A percentile compares a stretch with the other conserved stretches of the same genome.
phyloP scores from a whole-genome alignment of 2,888 invertebrate genomes.

The Dolichomitus sp. region DNA sequence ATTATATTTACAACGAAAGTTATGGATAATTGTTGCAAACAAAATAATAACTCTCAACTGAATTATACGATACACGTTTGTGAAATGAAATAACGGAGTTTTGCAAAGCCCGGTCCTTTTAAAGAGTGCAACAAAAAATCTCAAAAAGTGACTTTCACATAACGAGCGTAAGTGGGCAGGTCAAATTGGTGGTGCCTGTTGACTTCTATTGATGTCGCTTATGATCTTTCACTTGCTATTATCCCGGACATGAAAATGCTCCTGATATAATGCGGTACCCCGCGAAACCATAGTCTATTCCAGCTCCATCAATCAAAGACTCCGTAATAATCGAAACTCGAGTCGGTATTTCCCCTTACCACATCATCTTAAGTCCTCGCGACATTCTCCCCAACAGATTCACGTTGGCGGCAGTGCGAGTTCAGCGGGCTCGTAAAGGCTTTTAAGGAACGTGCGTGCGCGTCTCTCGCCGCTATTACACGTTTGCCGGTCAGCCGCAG shows the following conservation, averaged over 20 bases:
- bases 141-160: conserved; percentile 16
- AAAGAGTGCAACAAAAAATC: neutral
- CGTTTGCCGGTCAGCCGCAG: conserved; percentile 51
- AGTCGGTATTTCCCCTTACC: neutral
- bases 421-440: conserved; percentile 40
- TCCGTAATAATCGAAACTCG: conserved; percentile 3
- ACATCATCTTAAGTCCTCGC: conserved; percentile 14
- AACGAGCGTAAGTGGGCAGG: neutral
- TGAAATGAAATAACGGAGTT: too few species aligned
- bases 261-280: neutral
- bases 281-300: neutral
- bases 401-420: conserved; percentile 7
- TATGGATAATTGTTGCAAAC: too few species aligned
- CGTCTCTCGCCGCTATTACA: conserved; percentile 52
- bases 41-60: too few species aligned
- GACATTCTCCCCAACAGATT: conserved; percentile 31
- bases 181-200: neutral
- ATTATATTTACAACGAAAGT: too few species aligned
- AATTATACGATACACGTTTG: too few species aligned
- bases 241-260: neutral
- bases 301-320: neutral
- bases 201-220: neutral
- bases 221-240: neutral
- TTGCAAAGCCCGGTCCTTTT: too few species aligned
- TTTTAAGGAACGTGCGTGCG: conserved; percentile 60